phyloP scores from a whole-genome alignment of 2,888 invertebrate species.

The Hylaea fasciaria region DNA sequence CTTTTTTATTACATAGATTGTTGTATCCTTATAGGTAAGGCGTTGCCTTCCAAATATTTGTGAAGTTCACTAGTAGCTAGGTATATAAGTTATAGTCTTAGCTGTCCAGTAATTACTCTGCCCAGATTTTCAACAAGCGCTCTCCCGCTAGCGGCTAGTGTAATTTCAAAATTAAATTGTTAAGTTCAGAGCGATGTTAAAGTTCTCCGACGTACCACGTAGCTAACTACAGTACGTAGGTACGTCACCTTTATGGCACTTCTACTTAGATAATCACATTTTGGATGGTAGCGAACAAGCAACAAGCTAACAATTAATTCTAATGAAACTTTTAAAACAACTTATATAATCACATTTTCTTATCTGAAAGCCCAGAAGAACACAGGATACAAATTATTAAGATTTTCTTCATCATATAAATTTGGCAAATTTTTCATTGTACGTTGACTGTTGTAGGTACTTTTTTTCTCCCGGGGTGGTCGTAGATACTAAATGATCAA shows the following conservation, averaged over 20 bases:
- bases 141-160: no score
- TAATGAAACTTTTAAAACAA: constrained; percentile 12
- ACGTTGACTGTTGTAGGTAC: constrained; percentile 20
- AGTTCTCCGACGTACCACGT: not conserved
- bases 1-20: no score
- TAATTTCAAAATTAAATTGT: constrained; percentile 4
- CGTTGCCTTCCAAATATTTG: no score
- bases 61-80: no score
- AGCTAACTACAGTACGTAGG: not conserved
- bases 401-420: constrained; percentile 22
- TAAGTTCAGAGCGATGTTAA: not conserved
- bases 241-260: not conserved
- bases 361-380: not conserved
- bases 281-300: constrained; percentile 44
- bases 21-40: no score
- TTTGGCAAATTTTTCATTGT: constrained; percentile 27
- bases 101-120: not conserved
- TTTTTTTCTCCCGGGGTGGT: not conserved
- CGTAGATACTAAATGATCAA: not conserved
- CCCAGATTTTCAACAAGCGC: not conserved
- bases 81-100: no score
- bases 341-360: constrained; percentile 10
- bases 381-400: constrained; percentile 15
- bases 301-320: constrained; percentile 17
- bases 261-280: constrained; percentile 35